Evolutionary conservation across 2,797 vertebrate species (phyloP).

Genomic region (Melanotaenia boesemani): DNA sequence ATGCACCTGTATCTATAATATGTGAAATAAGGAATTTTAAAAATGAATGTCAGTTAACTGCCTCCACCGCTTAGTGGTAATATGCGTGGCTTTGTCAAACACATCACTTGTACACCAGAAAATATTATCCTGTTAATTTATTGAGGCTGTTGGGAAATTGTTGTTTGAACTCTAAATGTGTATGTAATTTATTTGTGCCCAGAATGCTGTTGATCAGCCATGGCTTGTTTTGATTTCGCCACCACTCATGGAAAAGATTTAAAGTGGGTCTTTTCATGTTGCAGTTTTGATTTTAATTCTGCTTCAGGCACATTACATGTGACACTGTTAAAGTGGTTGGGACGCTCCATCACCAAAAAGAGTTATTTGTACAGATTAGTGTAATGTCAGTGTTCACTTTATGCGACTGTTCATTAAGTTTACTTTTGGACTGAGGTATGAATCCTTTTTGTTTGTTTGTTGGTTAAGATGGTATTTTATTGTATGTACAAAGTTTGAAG

Average conservation of each 20-base stretch:
- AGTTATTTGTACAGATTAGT: constrained; percentile 65
- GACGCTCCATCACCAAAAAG: constrained; percentile 41
- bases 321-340: constrained; percentile 56
- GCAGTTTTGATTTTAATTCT: constrained; percentile 42
- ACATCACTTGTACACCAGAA: constrained; percentile 69
- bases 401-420: constrained; percentile 59
- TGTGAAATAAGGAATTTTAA: constrained; percentile 63
- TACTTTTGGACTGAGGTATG: constrained; percentile 74
- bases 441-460: constrained; percentile 36
- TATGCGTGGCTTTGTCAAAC: constrained; percentile 68
- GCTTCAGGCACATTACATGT: constrained; percentile 60
- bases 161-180: constrained; percentile 58
- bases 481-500: constrained; percentile 92
- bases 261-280: constrained; percentile 49
- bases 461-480: constrained; percentile 90
- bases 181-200: constrained; percentile 73
- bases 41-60: constrained; percentile 72
- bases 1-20: constrained; percentile 76
- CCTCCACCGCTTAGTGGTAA: constrained; percentile 72
- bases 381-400: constrained; percentile 70
- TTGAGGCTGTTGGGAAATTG: constrained; percentile 69
- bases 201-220: constrained; percentile 82
- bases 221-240: constrained; percentile 65
- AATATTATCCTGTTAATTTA: constrained; percentile 79
- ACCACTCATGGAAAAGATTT: constrained; percentile 40